Conservation (phyloP, 2,888 invertebrate genomes). For the Norana najaformis region DNA sequence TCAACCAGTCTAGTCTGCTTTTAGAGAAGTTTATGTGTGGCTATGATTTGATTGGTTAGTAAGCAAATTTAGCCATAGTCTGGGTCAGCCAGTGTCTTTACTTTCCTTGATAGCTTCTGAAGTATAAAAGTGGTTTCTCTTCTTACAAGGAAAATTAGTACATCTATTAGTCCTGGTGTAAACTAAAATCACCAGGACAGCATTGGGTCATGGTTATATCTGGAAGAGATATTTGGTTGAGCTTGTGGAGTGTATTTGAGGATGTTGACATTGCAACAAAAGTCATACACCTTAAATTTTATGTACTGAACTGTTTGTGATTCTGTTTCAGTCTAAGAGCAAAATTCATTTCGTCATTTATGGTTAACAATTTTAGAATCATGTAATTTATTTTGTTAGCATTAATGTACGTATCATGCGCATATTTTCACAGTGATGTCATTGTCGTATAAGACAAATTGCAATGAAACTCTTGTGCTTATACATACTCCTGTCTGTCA, state of each 20-base stretch:
- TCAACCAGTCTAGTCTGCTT: neutral
- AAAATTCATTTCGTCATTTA: neutral
- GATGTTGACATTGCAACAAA: neutral
- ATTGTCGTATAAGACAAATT: neutral
- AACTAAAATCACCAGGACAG: neutral
- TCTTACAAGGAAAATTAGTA: too few relatives aligned
- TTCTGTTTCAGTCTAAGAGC: neutral
- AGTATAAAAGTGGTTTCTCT: too few relatives aligned
- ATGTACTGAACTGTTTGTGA: neutral
- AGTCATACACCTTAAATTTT: neutral
- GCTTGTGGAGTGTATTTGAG: slow-evolving; percentile 13
- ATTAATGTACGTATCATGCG: neutral
- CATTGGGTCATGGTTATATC: neutral
- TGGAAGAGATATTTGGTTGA: neutral
- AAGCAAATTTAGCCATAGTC: neutral
- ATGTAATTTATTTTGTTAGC: neutral
- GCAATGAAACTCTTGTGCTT: neutral
- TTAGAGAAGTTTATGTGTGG: neutral
- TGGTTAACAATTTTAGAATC: neutral
- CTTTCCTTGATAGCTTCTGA: neutral
- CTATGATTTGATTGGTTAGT: neutral
- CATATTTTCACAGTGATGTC: neutral
- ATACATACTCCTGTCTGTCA: too few relatives aligned
- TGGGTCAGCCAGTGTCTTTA: neutral
- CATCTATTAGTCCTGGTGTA: neutral